These are phyloP conservation scores for Anthophora plumipes DNA, from an alignment of 2,888 invertebrate genomes.

Conservation along the genomic window DNA sequence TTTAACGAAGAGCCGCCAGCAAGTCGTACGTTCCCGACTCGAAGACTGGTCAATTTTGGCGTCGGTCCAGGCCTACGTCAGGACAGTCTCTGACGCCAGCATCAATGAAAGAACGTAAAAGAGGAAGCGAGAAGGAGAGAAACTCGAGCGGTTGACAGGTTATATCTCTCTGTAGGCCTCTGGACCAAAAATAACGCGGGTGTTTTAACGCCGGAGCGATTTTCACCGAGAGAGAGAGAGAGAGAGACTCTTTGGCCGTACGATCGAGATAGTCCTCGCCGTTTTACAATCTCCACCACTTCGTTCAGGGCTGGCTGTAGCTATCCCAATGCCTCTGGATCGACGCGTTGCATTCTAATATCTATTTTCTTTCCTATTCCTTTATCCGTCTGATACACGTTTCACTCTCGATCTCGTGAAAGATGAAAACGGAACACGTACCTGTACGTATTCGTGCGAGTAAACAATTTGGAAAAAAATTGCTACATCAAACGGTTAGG, in stretches of 20 bases:
- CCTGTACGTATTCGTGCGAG: not conserved
- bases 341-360: not conserved
- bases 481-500: not conserved
- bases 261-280: conserved; percentile 31
- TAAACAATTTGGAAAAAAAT: not conserved
- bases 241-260: conserved; percentile 52
- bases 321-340: not conserved
- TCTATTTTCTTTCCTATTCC: not conserved
- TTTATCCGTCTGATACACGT: not conserved
- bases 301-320: not conserved
- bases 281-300: not conserved
- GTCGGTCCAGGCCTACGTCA: conserved; percentile 78
- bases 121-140: conserved; percentile 50
- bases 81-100: conserved; percentile 80
- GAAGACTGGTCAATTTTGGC: conserved; percentile 73
- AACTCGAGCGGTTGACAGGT: conserved; percentile 65
- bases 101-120: conserved; percentile 78
- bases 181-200: conserved; percentile 68
- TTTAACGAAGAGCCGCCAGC: conserved; percentile 53
- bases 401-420: not conserved
- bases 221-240: conserved; percentile 51
- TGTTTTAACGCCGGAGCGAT: conserved; percentile 62
- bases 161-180: conserved; percentile 71
- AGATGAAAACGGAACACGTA: not conserved
- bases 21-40: conserved; percentile 44